Evolutionary conservation across 2,888 invertebrate genomes (phyloP).

Genomic region (Smittia sp.): DNA sequence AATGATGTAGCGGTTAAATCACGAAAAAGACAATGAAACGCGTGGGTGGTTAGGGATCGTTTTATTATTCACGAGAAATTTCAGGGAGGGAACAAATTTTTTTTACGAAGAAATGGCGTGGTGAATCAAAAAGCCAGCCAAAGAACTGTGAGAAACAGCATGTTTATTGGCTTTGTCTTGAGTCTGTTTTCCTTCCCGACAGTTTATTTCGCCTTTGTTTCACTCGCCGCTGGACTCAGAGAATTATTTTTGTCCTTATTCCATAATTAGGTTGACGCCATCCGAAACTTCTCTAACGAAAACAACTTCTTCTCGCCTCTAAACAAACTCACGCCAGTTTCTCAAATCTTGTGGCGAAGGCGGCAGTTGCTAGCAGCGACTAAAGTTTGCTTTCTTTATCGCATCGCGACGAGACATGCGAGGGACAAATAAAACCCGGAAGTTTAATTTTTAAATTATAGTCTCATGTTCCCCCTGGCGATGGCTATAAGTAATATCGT

Average conservation of each 20-base stretch:
- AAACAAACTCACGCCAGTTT: neutral
- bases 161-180: conserved; percentile 24
- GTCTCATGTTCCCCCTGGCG: neutral
- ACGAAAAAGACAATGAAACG: neutral
- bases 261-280: conserved; percentile 39
- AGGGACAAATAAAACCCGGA: neutral
- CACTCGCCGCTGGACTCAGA: neutral
- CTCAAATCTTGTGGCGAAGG: neutral
- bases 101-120: too few relatives aligned
- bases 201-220: neutral
- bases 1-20: neutral
- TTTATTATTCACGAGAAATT: neutral
- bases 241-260: neutral
- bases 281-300: neutral
- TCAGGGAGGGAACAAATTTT: neutral
- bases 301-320: neutral
- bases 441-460: conserved; percentile 7
- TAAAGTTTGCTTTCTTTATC: too few relatives aligned
- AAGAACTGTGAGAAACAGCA: conserved; percentile 20
- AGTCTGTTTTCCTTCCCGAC: neutral
- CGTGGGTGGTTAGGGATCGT: too few relatives aligned
- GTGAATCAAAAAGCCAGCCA: neutral
- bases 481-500: neutral
- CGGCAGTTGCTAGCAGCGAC: too few relatives aligned
- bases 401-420: neutral